These are phyloP conservation scores for Osmoderma eremita DNA, from an alignment of 2,888 invertebrate species.

Conservation along the genomic window DNA sequence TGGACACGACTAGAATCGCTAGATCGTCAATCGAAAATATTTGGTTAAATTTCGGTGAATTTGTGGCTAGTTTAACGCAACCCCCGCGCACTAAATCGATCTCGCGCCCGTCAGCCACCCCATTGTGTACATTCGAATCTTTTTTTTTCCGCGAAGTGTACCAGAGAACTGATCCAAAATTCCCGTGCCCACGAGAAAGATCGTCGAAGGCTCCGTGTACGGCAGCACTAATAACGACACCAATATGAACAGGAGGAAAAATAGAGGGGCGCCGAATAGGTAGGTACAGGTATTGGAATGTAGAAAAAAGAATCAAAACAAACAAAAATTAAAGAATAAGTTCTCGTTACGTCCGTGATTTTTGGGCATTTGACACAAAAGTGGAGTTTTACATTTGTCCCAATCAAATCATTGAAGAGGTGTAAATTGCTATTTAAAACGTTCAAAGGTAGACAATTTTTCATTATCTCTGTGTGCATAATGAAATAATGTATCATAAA, in stretches of 20 bases:
- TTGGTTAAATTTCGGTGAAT: no score
- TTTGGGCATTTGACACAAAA: no score
- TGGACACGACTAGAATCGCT: neutral
- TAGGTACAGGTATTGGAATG: slow-evolving; percentile 60
- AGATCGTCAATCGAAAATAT: slow-evolving; percentile 3
- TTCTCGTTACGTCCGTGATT: no score
- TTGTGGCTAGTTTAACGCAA: no score
- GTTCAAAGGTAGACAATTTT: no score
- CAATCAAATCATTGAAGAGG: no score
- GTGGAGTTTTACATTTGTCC: no score
- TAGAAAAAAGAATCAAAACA: slow-evolving; percentile 30
- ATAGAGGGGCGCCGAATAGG: slow-evolving; percentile 82
- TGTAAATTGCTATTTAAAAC: no score
- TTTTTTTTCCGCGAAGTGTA: slow-evolving; percentile 51
- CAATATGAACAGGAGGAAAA: slow-evolving; percentile 87
- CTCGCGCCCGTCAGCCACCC: slow-evolving; percentile 17
- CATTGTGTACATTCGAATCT: slow-evolving; percentile 36
- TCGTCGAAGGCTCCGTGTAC: slow-evolving; percentile 82
- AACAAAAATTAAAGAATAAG: neutral
- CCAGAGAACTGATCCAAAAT: slow-evolving; percentile 69
- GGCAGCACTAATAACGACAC: slow-evolving; percentile 71
- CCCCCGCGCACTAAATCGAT: neutral
- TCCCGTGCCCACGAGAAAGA: slow-evolving; percentile 86
- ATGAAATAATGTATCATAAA: no score
- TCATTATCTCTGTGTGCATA: no score